phyloP scores from a whole-genome alignment of 2,113 vertebrate species.

The Uria lomvia region DNA sequence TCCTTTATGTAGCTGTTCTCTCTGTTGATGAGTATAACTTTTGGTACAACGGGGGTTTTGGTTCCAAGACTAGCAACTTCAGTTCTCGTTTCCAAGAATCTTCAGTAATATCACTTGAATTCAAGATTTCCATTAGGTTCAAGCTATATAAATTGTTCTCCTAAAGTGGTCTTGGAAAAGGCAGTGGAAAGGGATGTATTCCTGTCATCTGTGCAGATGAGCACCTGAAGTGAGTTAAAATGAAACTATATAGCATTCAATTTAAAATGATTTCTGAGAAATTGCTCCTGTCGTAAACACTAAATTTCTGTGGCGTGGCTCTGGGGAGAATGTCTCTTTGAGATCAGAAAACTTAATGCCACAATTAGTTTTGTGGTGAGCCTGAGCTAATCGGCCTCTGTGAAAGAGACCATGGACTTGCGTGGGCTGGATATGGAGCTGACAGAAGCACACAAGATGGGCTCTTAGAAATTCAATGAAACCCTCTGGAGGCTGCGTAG shows the following conservation, averaged over 20 bases:
- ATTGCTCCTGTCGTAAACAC: not conserved
- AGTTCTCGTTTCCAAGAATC: not conserved
- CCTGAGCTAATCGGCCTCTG: not conserved
- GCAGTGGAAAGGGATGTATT: not conserved
- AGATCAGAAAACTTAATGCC: not conserved
- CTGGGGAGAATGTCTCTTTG: not conserved
- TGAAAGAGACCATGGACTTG: fast-evolving
- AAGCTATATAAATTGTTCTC: not conserved
- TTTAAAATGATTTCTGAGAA: not conserved
- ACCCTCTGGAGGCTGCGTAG: not conserved
- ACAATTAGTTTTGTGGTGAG: not conserved
- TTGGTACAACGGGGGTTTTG: not conserved
- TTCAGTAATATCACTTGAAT: not conserved
- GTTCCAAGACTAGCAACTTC: not conserved
- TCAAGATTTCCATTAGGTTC: not conserved
- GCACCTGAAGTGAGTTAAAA: not conserved
- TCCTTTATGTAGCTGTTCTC: not conserved
- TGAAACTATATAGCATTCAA: fast-evolving
- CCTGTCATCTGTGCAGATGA: not conserved
- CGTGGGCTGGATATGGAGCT: not conserved
- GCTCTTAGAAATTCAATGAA: not conserved
- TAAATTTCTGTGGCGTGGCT: not conserved
- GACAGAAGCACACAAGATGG: fast-evolving
- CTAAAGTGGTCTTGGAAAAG: not conserved
- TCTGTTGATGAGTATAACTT: not conserved